Base-by-base conservation (phyloP, 35 echinoderm and acorn worm species). In the Holothuria glaberrima region DNA sequence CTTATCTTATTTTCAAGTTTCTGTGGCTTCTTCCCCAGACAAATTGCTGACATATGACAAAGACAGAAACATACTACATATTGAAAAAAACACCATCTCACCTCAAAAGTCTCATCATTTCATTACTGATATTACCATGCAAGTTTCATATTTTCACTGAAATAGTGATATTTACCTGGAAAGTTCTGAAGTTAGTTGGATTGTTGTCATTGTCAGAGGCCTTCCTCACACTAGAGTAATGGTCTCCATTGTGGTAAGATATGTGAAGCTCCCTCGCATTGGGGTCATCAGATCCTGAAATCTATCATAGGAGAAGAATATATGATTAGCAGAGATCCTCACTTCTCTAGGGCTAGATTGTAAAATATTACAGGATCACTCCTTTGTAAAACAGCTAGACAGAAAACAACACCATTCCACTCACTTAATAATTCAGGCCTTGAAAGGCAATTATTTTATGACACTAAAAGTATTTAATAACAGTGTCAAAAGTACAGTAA, bases 191-290 rank as follows among this genome's bases (percentile, higher is more conserved):
- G 45, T 99, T 94, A 3, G 97, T 94, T 57, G 93, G 88, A 48
- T 91, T 90, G 19, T 83, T 82, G 10, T 86, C 88, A 57, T 89
- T 99, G 68, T 99, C 97, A 19, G 93, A 83, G 17, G 81, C 58
- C 48, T 93, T 99, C 21, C 97, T 68, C 22, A 99, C 93, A 87
- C 97, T 99, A 46, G 97, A 99, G 68, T 95, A 99, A 80, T 99
- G 97, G 80, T 99, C 97, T 9, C 97, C 97, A 89, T 99, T 99
- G 70, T 99, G 97, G 88, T 99, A 99, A 13, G 97, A 78, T 56
- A 99, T 89, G 69, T 99, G 97, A 9, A 99, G 71, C 59, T 99
- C 97, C 32, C 75, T 92, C 22, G 90, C 83, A 25, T 73, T 80
- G 10, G 88, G 88, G 0, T 33, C 79, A 1, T 99, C 97, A 41